phyloP scores from a whole-genome alignment of 2,113 vertebrate genomes.

The Psephotus haematonotus region DNA sequence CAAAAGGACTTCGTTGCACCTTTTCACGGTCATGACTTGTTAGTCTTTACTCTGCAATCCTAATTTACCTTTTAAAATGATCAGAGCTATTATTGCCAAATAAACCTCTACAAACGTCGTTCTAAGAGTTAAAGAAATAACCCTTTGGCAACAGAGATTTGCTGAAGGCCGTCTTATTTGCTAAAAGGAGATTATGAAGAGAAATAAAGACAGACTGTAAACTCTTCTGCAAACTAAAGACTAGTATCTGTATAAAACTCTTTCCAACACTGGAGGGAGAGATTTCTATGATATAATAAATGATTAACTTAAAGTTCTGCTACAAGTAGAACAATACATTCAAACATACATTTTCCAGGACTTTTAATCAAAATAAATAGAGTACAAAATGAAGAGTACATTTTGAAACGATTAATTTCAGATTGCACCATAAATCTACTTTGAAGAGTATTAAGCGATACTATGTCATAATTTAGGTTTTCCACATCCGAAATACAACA shows the following conservation, averaged over 20 bases:
- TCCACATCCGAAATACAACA: conserved; percentile 58
- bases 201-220: conserved; percentile 56
- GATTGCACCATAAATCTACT: conserved; percentile 77
- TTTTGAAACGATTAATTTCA: conserved; percentile 68
- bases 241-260: conserved; percentile 70
- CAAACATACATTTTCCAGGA: conserved; percentile 73
- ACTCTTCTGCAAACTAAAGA: conserved; percentile 68
- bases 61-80: conserved; percentile 4
- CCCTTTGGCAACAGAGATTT: conserved; percentile 57
- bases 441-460: conserved; percentile 57
- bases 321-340: conserved; percentile 79
- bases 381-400: conserved; percentile 73
- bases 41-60: conserved; percentile 45
- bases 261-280: conserved; percentile 59
- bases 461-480: conserved; percentile 51
- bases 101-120: neutral
- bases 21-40: conserved; percentile 34
- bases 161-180: conserved; percentile 24
- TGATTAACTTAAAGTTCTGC: conserved; percentile 74
- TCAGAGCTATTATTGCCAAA: conserved; percentile 27
- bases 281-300: conserved; percentile 65
- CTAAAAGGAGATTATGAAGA: conserved; percentile 50
- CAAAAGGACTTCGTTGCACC: neutral
- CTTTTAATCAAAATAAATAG: conserved; percentile 78
- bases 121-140: conserved; percentile 30